These are phyloP conservation scores for Lasioglossum figueresi DNA, from an alignment of 2,888 invertebrate species.

Conservation along the genomic window DNA sequence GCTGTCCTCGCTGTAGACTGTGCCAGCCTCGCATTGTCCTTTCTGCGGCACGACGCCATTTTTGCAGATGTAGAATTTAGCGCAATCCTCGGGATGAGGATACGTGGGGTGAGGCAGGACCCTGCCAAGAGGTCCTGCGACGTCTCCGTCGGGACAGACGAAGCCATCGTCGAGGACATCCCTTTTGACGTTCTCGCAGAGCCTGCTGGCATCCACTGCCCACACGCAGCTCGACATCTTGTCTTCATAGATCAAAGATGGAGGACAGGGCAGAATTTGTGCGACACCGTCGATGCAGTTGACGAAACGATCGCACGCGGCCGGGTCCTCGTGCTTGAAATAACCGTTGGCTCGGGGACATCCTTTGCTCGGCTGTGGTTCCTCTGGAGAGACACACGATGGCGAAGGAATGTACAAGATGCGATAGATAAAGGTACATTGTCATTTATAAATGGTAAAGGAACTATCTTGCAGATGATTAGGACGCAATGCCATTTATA, in stretches of 20 bases:
- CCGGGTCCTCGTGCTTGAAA: constrained; percentile 90
- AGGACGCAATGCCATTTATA: neutral
- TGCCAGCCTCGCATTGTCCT: constrained; percentile 89
- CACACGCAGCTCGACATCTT: constrained; percentile 90
- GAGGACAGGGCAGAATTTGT: constrained; percentile 88
- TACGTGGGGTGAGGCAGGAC: constrained; percentile 91
- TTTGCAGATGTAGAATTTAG: constrained; percentile 93
- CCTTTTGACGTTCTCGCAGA: constrained; percentile 85
- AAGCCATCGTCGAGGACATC: constrained; percentile 91
- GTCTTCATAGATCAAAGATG: constrained; percentile 91
- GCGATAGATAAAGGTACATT: neutral
- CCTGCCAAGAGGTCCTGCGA: constrained; percentile 88
- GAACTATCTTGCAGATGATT: neutral
- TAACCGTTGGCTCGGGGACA: constrained; percentile 92
- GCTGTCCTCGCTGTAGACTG: constrained; percentile 91
- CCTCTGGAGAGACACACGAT: constrained; percentile 86
- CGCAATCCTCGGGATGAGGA: constrained; percentile 92
- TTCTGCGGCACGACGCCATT: constrained; percentile 91
- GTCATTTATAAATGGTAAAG: neutral
- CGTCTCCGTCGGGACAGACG: constrained; percentile 89
- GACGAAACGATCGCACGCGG: constrained; percentile 91
- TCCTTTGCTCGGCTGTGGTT: constrained; percentile 89
- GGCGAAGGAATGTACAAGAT: neutral
- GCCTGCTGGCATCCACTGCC: constrained; percentile 87
- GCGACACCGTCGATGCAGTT: constrained; percentile 91